Base-by-base conservation (phyloP, 2,797 vertebrate species). In the Babyrousa celebensis region DNA sequence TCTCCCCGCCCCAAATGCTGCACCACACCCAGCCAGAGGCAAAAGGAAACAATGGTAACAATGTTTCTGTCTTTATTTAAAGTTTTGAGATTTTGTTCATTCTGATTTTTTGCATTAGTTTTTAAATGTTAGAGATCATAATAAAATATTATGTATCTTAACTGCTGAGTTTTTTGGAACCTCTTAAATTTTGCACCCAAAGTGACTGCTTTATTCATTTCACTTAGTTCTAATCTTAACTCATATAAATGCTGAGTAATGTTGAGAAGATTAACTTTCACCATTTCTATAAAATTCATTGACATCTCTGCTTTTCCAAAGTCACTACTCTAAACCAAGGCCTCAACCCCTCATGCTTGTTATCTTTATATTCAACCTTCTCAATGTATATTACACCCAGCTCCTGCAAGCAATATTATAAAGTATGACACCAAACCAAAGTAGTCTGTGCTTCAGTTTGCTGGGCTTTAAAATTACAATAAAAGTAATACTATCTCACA, bases 271-370 rank as follows among this genome's bases (percentile, higher is more conserved):
- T 71, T 27, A n/a, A 32, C 18, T 54, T 95, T 72, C 12, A 0
- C 16, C 52, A 3, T 7, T 5, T 63, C 32, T 83, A 18, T 10
- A 68, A 75, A 88, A 85, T 63, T 63, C 11, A 48, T 4, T 2
- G 1, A 82, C 1, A 15, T 8, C 2, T 89, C 83, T 74, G 43
- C 20, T 72, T 95, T 97, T 36, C 83, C 75, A 67, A 91, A 93
- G 29, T 62, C 12, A 29, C 56, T 60, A 54, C 71, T 71, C 52
- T 70, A 60, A 90, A 67, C 48, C 12, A 65, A 48, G 29, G 74
- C 21, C 20, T 88, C 62, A 79, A 9, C 1, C 0, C 14, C 12
- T 89, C 29, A 9, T 58, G 17, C 62, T 18, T 21, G 0, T 60
- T 93, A 62, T 21, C 40, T 20, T 12, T 67, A 32, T 72, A 43